A percentile compares a stretch with the other conserved stretches of the same genome.
Evolutionary conservation across 1,140 invertebrate species (phyloP).

Genomic region (Drosophila mojavensis): DNA sequence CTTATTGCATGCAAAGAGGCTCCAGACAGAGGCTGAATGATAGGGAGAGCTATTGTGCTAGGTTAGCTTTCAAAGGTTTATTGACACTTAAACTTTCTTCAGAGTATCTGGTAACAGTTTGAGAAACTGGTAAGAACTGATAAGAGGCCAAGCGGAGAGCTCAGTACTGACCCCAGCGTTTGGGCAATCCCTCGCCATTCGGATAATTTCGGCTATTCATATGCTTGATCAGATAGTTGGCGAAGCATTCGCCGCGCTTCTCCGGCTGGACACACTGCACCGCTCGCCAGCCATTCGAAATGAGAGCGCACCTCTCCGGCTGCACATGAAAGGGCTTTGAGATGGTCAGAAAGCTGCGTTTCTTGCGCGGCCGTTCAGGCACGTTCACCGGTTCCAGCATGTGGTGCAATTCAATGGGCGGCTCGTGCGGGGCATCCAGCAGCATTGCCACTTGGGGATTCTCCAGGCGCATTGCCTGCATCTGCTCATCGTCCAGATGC

Average conservation of each 20-base stretch:
- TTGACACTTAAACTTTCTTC: conserved; percentile 7
- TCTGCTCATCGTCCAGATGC: conserved; percentile 28
- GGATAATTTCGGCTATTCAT: conserved; percentile 69
- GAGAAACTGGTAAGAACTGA: too few species aligned
- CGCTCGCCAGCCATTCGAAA: conserved; percentile 48
- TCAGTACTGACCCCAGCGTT: conserved; percentile 65
- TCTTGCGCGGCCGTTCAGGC: conserved; percentile 45
- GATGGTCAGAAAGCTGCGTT: conserved; percentile 59
- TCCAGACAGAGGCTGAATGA: neutral
- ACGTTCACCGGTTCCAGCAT: conserved; percentile 12
- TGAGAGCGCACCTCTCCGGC: conserved; percentile 46
- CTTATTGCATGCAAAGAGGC: neutral
- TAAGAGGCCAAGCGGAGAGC: neutral
- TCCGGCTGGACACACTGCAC: conserved; percentile 34
- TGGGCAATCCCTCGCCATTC: conserved; percentile 57
- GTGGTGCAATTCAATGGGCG: conserved; percentile 42
- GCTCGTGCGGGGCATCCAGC: conserved; percentile 59
- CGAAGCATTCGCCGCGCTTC: conserved; percentile 53
- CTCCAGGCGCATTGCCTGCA: conserved; percentile 23
- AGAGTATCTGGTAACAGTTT: neutral
- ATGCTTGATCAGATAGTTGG: conserved; percentile 58
- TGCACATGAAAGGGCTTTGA: conserved; percentile 35
- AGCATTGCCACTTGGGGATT: conserved; percentile 40
- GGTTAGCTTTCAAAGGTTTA: conserved; percentile 4
- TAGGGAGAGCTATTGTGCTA: neutral